phyloP scores from a whole-genome alignment of 2,113 vertebrate genomes.

The Macquaria ambigua region DNA sequence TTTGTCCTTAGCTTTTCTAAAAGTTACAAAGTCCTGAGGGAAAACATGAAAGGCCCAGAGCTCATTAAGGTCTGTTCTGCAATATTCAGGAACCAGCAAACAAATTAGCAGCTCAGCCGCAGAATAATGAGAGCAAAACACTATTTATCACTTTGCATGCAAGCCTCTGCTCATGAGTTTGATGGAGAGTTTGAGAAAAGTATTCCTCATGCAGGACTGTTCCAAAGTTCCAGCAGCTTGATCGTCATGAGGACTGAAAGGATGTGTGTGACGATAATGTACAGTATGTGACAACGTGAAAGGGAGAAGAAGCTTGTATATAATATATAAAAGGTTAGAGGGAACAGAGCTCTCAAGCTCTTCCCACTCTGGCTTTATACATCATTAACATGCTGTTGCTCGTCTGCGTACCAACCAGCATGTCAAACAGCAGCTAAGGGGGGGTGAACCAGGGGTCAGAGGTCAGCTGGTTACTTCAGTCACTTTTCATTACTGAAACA shows the following conservation, averaged over 20 bases:
- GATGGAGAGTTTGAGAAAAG: background rate
- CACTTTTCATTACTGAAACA: constrained; percentile 21
- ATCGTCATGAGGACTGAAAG: background rate
- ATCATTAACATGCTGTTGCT: constrained; percentile 1
- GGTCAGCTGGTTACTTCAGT: constrained; percentile 28
- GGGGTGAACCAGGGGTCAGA: constrained; percentile 39
- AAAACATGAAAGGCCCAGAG: constrained; percentile 24
- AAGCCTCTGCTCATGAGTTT: background rate
- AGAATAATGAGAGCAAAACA: constrained; percentile 45
- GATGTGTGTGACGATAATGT: background rate
- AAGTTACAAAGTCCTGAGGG: constrained; percentile 24
- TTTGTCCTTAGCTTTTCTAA: constrained; percentile 17
- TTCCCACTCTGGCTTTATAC: constrained; percentile 18
- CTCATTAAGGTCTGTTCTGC: constrained; percentile 43
- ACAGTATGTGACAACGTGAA: background rate
- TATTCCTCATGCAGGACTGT: background rate
- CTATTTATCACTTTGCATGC: constrained; percentile 19
- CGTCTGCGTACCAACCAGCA: background rate
- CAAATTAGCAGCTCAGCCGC: constrained; percentile 39
- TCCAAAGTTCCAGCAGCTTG: background rate
- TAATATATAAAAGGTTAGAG: no score
- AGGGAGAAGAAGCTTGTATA: background rate
- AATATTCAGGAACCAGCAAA: constrained; percentile 47
- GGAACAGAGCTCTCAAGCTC: background rate
- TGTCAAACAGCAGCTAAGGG: constrained; percentile 20